These are phyloP conservation scores for Holcopasites calliopsidis DNA, from an alignment of 1,140 invertebrate species.

Conservation along the genomic window DNA sequence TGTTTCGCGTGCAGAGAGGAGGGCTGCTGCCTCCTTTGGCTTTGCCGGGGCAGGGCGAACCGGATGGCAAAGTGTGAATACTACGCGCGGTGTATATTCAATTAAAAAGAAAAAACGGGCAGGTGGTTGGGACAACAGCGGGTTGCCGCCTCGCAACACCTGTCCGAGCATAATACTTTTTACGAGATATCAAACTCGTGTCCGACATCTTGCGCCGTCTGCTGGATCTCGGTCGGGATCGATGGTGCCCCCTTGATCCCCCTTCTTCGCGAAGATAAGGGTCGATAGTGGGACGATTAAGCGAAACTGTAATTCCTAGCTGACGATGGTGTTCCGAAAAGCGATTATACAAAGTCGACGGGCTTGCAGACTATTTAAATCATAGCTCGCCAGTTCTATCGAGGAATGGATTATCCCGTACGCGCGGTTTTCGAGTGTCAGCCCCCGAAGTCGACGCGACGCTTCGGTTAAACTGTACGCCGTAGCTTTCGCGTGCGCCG, in stretches of 20 bases:
- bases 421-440: neutral
- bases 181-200: conserved; percentile 53
- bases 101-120: conserved; percentile 64
- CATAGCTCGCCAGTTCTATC: too few species aligned
- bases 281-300: neutral
- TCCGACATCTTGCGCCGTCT: conserved; percentile 22
- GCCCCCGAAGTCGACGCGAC: neutral
- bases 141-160: conserved; percentile 62
- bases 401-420: too few species aligned
- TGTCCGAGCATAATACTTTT: conserved; percentile 59
- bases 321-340: neutral
- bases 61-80: conserved; percentile 56
- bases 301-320: neutral
- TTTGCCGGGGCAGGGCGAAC: neutral
- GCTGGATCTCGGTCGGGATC: conserved; percentile 10
- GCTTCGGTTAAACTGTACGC: conserved; percentile 13
- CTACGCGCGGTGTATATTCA: conserved; percentile 53
- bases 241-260: conserved; percentile 8
- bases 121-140: conserved; percentile 65
- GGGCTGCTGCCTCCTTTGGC: conserved; percentile 18
- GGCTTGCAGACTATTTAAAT: neutral
- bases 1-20: conserved; percentile 41
- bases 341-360: too few species aligned
- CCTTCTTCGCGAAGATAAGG: neutral
- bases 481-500: conserved; percentile 10